A percentile compares a stretch with the other conserved stretches of the same genome.
Evolutionary conservation across 2,888 invertebrate genomes (phyloP).

Genomic region (Drosophila koepferae): DNA sequence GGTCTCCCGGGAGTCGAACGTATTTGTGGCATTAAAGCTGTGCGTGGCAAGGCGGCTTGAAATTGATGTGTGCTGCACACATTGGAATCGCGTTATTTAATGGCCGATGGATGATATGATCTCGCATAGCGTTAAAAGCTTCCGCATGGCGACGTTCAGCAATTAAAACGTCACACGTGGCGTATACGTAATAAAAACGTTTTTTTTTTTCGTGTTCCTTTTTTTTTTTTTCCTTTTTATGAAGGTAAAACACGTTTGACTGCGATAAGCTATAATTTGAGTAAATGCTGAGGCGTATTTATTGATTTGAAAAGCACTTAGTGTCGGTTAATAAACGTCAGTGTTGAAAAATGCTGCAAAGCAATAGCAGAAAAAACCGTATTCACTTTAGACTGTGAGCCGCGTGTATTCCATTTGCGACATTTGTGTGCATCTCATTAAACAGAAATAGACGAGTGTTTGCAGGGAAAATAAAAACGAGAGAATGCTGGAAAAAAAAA

Average conservation of each 20-base stretch:
- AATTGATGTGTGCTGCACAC: slow-evolving; percentile 17
- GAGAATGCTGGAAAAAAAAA: not conserved
- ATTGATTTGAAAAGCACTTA: slow-evolving; percentile 59
- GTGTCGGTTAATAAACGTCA: slow-evolving; percentile 43
- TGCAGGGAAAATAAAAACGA: not conserved
- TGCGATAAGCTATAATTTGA: slow-evolving; percentile 47
- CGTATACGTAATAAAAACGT: slow-evolving; percentile 70
- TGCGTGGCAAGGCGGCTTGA: not conserved
- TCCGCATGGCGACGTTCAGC: slow-evolving; percentile 36
- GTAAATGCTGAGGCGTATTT: not conserved
- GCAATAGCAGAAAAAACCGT: not conserved
- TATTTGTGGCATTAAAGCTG: slow-evolving; percentile 20
- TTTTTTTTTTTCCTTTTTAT: slow-evolving; percentile 25
- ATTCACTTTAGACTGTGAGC: not conserved
- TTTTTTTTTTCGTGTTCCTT: not conserved
- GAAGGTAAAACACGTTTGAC: slow-evolving; percentile 36
- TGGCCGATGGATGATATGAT: slow-evolving; percentile 37
- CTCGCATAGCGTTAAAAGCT: slow-evolving; percentile 45
- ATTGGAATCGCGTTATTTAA: slow-evolving; percentile 43
- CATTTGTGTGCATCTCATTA: slow-evolving; percentile 2
- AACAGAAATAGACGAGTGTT: not conserved
- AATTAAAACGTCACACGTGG: slow-evolving; percentile 50
- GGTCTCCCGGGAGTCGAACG: slow-evolving; percentile 14
- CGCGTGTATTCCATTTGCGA: not conserved
- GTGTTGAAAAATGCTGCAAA: slow-evolving; percentile 4